Percentiles rank a stretch among this genome's conserved stretches.
phyloP scores from a whole-genome alignment of 2,797 vertebrate species.

The Pantherophis alleghaniensis region DNA sequence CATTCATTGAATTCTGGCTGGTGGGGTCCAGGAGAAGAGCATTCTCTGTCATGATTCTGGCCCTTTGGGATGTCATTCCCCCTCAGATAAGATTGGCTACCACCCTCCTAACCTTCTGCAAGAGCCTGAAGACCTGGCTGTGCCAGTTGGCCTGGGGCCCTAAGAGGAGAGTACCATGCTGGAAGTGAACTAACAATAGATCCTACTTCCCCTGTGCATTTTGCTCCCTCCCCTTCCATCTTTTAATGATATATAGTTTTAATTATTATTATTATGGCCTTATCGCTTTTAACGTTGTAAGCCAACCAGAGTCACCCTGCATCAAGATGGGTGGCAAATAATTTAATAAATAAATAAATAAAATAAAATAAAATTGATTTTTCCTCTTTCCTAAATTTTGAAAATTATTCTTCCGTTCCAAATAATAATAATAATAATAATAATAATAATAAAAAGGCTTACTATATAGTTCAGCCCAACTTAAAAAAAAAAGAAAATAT shows the following conservation, averaged over 20 bases:
- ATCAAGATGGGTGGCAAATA: neutral
- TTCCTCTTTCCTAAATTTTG: neutral
- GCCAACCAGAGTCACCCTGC: neutral
- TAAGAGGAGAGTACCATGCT: neutral
- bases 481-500: neutral
- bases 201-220: neutral
- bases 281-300: neutral
- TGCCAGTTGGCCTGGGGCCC: neutral
- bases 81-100: too few relatives aligned
- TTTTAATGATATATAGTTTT: neutral
- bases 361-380: neutral
- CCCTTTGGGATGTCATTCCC: neutral
- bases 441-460: neutral
- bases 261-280: neutral
- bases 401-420: neutral
- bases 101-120: neutral
- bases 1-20: neutral
- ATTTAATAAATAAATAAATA: neutral
- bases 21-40: neutral
- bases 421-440: too few relatives aligned
- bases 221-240: neutral
- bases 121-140: neutral
- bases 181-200: neutral
- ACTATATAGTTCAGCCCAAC: neutral
- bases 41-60: neutral